Base-by-base conservation (phyloP, 1,140 invertebrate species). In the Stegodyphus dumicola region DNA sequence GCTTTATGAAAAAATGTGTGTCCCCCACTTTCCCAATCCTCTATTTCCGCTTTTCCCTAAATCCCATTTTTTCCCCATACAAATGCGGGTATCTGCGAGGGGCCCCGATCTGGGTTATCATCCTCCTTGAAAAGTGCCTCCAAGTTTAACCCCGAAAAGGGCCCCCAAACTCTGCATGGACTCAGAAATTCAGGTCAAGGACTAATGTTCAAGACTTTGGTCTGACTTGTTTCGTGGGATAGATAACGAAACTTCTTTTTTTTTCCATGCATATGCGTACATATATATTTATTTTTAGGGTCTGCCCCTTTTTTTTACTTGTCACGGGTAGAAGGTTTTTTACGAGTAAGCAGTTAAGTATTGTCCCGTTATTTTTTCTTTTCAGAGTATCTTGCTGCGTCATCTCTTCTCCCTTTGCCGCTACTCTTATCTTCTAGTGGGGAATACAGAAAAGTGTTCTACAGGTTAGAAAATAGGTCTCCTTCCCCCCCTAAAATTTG, bases 391-490 rank as follows among this genome's bases (percentile, higher is more conserved):
- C 49, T 81, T 74, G 66, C 51, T 54, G 70, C 79, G 70, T 64
- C 79, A 66, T 74, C 69, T 60, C 5, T 60, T 60, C 15, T 60
- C 15, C 15, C 15, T 10, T 60, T 15, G 15, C 56, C 56, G 56
- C 9, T 10, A 60, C 56, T 60, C 15, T 60, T 60, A 60, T 60
- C 56, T 60, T 1, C 56, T 33, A 49, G 18, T 13, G 11, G 66
- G 51, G 70, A 51, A 77, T 52, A 56, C 75, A 85, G 60, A 67
- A 18, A 15, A 56, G 51, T 76, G 53, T 77, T 85, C 81, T 60
- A 85, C 81, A 85, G 81, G 81, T 85, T 85, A 76, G 64, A 77
- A 85, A 81, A 70, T 76, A 85, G 81, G 81, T 76, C 81, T 70
- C 66, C 56, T 54, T 60, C 54, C 66, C 56, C 11, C 33, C 9